Base-by-base conservation (phyloP, 2,888 invertebrate species). In the Cryptus armator region DNA sequence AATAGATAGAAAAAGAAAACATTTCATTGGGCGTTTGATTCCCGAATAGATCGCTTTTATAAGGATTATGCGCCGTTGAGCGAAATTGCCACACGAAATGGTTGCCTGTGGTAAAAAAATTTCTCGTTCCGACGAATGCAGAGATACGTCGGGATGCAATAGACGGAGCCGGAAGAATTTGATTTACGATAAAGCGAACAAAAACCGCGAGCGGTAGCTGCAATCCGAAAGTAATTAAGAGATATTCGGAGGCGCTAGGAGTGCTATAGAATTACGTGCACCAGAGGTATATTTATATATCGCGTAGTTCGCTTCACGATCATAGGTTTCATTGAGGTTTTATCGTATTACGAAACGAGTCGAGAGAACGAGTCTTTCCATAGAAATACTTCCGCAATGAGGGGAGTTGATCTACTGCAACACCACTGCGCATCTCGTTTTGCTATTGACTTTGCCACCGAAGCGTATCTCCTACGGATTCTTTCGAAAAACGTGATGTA, bases 331-430 rank as follows among this genome's bases (percentile, higher is more conserved):
- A 53, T 44, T 56, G 48, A 4, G 62, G n/a, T 56, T 67, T 64
- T 76, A 68, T 64, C 81, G 62, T 19, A 64, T 76, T 81, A 76
- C 76, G 70, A 70, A 81, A 81, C 44, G 32, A 6, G 81, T 70
- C 14, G 43, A 56, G 48, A 32, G 29, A 37, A n/a, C 32, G 32
- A 53, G 72, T 43, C 43, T 29, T 48, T 37, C 62, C 44, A 14
- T 53, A 12, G 46, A 75, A 75, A 64, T 29, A 29, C 51, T 70
- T 75, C 24, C 68, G 74, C 29, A 19, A n/a, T 10, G 24, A 29
- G 24, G 10, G 51, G 51, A 62, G 64, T 68, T 64, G 43, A 64
- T 62, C 64, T 16, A 48, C 51, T 67, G 37, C 19, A n/a, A 10
- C n/a, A 43, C 29, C 37, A 37, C 51, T 43, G 24, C 16, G n/a